Base-by-base conservation (phyloP, 2,113 vertebrate species). In the Panthera leo region DNA sequence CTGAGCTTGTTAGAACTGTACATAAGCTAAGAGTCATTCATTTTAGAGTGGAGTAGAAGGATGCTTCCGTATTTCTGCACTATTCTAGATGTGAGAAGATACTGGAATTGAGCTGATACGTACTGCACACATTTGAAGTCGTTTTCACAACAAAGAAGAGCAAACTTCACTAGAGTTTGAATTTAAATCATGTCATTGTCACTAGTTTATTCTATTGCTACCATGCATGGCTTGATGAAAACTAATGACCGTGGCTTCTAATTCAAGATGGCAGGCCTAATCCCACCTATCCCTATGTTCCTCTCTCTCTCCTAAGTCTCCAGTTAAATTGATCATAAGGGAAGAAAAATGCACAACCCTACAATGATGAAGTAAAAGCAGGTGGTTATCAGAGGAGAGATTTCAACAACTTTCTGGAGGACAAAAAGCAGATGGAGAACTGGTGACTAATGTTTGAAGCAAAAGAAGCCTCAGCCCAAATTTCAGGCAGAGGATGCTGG, bases 71-170 rank as follows among this genome's bases (percentile, higher is more conserved):
- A 27, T 82, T 70, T 88, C 76, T 65, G 31, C n/a, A 73, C 42
- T 65, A 29, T 67, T 88, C 21, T 80, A 76, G 21, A 23, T n/a
- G 34, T 5, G 7, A 91, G 53, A 91, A 91, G 31, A 48, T 63
- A 39, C 3, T 88, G 48, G 31, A 79, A 85, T 10, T 82, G 80
- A 79, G 63, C 51, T 71, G 27, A 27, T 3, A 88, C 34, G 65
- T 31, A 53, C 14, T 12, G 16, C 34, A 70, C 5, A 18, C 48
- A 31, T 85, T 23, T 61, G 48, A 53, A 65, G 65, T 16, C 21
- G 80, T 82, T 91, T 96, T n/a, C 31, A 58, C 48, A 76, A 91
- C 29, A 88, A 65, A 80, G 61, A 85, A 82, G 83, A 80, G 18
- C 25, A 94, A 93, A 79, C 12, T 34, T 96, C n/a, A 34, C 48